Conservation (phyloP, 2,113 vertebrate genomes). For the Fulmarus glacialis region DNA sequence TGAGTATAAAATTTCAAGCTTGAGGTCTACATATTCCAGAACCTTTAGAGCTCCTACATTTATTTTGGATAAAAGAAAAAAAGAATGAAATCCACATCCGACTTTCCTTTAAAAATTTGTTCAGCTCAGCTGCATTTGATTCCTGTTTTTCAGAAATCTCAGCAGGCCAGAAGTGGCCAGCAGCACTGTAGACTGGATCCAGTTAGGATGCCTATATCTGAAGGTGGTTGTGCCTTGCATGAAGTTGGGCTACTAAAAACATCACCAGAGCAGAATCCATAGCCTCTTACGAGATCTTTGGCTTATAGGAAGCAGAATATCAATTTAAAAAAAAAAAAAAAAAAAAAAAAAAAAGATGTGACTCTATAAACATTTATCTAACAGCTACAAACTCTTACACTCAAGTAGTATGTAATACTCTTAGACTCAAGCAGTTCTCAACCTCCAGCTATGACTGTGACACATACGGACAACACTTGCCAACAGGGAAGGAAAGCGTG, state of each 20-base stretch:
- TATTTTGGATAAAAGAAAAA: not conserved
- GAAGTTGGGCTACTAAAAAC: not conserved
- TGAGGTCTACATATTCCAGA: not conserved
- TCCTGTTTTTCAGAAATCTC: not conserved
- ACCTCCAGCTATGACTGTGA: not conserved
- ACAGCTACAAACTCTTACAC: not conserved
- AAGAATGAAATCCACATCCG: not conserved
- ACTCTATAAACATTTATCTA: not conserved
- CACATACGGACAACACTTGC: not conserved
- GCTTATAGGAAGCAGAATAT: not conserved
- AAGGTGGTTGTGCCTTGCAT: not conserved
- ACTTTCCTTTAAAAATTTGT: not conserved
- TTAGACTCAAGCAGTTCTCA: not conserved
- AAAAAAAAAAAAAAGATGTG: accelerated
- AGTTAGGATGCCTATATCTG: not conserved
- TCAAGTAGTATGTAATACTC: not conserved
- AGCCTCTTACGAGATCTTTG: not conserved
- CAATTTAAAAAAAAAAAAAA: not conserved
- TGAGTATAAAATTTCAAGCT: not conserved
- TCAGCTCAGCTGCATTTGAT: not conserved
- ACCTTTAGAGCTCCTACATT: not conserved
- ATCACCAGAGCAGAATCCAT: not conserved
- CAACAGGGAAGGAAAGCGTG: not conserved
- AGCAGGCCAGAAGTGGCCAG: not conserved
- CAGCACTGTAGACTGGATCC: not conserved